phyloP scores from a whole-genome alignment of 2,797 vertebrate genomes.

The Fistularia commersonii region DNA sequence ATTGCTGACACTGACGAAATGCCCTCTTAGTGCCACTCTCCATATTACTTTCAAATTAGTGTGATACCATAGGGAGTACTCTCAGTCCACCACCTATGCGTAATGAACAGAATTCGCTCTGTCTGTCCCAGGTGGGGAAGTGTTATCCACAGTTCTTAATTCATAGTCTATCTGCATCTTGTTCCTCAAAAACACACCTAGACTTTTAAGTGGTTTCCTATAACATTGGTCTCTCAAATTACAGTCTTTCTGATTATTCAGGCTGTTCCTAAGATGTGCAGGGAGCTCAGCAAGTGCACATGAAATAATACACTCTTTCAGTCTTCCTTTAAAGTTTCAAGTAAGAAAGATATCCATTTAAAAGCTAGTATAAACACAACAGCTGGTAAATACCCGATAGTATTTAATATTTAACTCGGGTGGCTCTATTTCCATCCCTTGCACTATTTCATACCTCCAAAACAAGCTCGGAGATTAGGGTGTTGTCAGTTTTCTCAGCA shows the following conservation, averaged over 20 bases:
- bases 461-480: slow-evolving; percentile 47
- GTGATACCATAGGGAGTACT: slow-evolving; percentile 15
- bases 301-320: too few species aligned
- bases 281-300: too few species aligned
- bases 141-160: not conserved
- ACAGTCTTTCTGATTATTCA: too few species aligned
- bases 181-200: too few species aligned
- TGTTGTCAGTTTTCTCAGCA: slow-evolving; percentile 22
- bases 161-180: too few species aligned
- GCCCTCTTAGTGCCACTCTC: slow-evolving; percentile 34
- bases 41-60: slow-evolving; percentile 32
- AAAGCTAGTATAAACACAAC: not conserved
- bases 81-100: slow-evolving; percentile 28
- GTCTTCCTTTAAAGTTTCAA: too few species aligned
- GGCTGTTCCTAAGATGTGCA: too few species aligned
- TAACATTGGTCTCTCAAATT: too few species aligned
- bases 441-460: slow-evolving; percentile 32
- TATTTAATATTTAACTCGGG: slow-evolving; percentile 28
- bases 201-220: too few species aligned
- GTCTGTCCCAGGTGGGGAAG: slow-evolving; percentile 13
- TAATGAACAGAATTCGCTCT: slow-evolving; percentile 36
- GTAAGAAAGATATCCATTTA: too few species aligned
- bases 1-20: slow-evolving; percentile 33
- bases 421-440: slow-evolving; percentile 32
- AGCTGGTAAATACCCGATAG: slow-evolving; percentile 6